These are phyloP conservation scores for Drosophila paranaensis DNA, from an alignment of 2,888 invertebrate species.

Conservation along the genomic window DNA sequence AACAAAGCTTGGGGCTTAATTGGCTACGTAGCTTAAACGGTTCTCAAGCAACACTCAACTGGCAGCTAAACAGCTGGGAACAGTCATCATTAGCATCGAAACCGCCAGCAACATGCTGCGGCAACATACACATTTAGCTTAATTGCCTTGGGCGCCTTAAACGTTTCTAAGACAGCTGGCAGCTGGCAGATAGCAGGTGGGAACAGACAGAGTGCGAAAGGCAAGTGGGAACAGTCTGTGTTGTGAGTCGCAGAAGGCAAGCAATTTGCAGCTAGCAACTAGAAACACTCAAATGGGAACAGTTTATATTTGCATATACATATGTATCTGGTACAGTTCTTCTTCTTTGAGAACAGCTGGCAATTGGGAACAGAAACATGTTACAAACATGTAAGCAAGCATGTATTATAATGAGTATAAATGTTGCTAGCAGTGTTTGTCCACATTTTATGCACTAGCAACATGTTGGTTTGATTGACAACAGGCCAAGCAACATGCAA, in stretches of 20 bases:
- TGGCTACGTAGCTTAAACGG: not conserved
- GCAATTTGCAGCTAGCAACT: not conserved
- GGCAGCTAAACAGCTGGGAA: constrained; percentile 4
- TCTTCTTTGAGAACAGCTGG: not conserved
- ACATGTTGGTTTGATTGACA: not conserved
- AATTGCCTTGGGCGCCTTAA: constrained; percentile 48
- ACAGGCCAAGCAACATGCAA: not conserved
- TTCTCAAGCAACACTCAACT: not conserved
- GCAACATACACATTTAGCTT: constrained; percentile 38
- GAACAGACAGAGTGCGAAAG: not conserved
- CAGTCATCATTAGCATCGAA: not conserved
- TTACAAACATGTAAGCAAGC: too few species aligned
- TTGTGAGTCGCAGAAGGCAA: too few species aligned
- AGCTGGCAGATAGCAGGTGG: not conserved
- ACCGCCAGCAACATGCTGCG: constrained; percentile 43
- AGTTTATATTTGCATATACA: not conserved
- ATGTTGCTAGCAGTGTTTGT: not conserved
- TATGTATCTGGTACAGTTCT: not conserved
- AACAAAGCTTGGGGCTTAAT: not conserved
- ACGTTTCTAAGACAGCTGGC: constrained; percentile 21
- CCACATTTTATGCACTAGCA: not conserved
- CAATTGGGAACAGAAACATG: not conserved
- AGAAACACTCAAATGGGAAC: not conserved
- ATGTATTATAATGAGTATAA: not conserved
- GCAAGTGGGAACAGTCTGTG: not conserved